phyloP scores from a whole-genome alignment of 2,113 vertebrate species.

The Pangasianodon gigas region DNA sequence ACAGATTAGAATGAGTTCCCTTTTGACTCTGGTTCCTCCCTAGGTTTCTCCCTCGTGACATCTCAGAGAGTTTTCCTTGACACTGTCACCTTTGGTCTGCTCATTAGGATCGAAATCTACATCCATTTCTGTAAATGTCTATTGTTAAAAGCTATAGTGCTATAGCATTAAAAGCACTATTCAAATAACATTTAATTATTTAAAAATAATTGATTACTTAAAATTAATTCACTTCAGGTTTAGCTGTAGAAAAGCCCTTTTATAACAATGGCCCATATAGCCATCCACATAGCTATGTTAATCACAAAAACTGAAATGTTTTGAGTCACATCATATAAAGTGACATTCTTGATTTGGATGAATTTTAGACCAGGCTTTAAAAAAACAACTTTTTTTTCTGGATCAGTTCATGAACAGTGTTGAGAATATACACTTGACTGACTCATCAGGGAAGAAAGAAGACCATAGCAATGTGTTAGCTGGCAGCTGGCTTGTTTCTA shows the following conservation, averaged over 20 bases:
- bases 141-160: background rate
- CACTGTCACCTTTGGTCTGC: background rate
- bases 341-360: background rate
- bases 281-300: background rate
- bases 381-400: no score
- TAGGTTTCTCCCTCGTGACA: background rate
- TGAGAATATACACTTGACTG: no score
- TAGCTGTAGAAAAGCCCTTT: background rate
- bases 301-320: background rate
- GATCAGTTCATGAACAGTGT: background rate
- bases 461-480: no score
- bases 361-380: background rate
- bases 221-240: background rate
- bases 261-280: background rate
- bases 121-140: background rate
- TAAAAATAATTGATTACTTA: background rate
- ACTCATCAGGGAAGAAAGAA: background rate
- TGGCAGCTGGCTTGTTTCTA: no score
- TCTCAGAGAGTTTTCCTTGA: background rate
- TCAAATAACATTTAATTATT: background rate
- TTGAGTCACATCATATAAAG: background rate
- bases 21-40: background rate
- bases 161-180: background rate
- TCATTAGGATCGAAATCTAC: background rate
- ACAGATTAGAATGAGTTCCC: background rate